Percentiles rank a stretch among this genome's conserved stretches.
Conservation (phyloP, 2,888 invertebrate genomes). For the Conops quadrifasciatus region DNA sequence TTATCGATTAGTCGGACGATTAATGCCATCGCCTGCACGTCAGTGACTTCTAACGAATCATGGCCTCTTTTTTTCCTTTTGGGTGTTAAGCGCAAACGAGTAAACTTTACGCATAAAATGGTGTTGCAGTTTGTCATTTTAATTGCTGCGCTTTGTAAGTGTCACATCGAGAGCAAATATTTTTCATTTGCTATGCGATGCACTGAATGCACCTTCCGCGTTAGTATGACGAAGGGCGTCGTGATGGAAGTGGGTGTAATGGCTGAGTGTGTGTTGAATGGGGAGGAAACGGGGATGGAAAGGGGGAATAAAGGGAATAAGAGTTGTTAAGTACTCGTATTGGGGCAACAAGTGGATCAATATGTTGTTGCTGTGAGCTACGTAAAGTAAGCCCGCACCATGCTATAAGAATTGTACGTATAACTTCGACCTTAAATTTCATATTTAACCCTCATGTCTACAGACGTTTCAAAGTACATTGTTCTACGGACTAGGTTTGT, state of each 20-base stretch:
- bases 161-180: slow-evolving; percentile 44
- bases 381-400: too few relatives aligned
- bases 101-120: slow-evolving; percentile 8
- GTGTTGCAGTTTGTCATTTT: slow-evolving; percentile 55
- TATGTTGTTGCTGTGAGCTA: slow-evolving; percentile 14
- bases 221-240: not conserved
- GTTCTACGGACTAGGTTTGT: too few relatives aligned
- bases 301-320: not conserved
- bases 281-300: not conserved
- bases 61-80: not conserved
- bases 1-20: not conserved
- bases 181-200: slow-evolving; percentile 17
- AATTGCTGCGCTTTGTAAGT: slow-evolving; percentile 60
- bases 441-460: too few relatives aligned
- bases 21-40: not conserved
- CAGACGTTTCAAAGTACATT: too few relatives aligned
- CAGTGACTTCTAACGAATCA: not conserved
- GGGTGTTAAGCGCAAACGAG: not conserved
- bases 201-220: not conserved
- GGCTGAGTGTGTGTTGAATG: not conserved
- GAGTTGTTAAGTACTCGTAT: not conserved
- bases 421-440: too few relatives aligned
- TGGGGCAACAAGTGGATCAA: slow-evolving; percentile 21
- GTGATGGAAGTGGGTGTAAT: not conserved
- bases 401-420: too few relatives aligned